Base-by-base conservation (phyloP, 1,140 invertebrate genomes). In the Cryptotermes secundus region DNA sequence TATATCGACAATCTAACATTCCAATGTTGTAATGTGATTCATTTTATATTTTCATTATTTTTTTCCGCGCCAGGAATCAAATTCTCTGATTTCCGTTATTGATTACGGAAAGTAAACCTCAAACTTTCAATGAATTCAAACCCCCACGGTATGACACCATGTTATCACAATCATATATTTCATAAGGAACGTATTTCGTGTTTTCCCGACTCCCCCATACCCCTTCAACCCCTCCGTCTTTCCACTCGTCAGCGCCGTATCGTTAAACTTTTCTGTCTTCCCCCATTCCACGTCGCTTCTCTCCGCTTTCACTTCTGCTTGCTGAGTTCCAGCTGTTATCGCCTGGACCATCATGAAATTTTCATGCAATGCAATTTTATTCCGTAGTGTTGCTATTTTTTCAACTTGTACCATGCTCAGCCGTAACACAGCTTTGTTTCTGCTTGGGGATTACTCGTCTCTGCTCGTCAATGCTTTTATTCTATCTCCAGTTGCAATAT, bases 401-500 rank as follows among this genome's bases (percentile, higher is more conserved):
- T 72, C n/a, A 72, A 72, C 59, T 72, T 72, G 59, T n/a, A 72
- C 59, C n/a, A 72, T n/a, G 59, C 59, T 72, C 59, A 72, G 59
- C 26, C 26, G 59, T 72, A 72, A 72, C 59, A 72, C 59, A 31
- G 59, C 59, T 72, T 72, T 72, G 59, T 72, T 72, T 72, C 59
- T n/a, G 26, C 59, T 72, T 7, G 1, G 59, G 59, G 59, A 72
- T 72, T 72, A 26, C 59, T n/a, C 59, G 14, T 31, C 59, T 9
- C 59, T 31, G 7, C 59, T 16, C 59, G 26, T 31, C 59, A 72
- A 26, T 72, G 26, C 59, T 72, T 72, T 72, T 72, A 72, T 72
- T 72, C 59, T n/a, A 72, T 72, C 59, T 72, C 59, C 59, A 72
- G 59, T n/a, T 72, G 26, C 59, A 72, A 72, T 72, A 72, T 72